Percentiles rank a stretch among this genome's conserved stretches.
These are phyloP conservation scores for Eupeodes latifasciatus DNA, from an alignment of 2,888 invertebrate species.

Conservation along the genomic window DNA sequence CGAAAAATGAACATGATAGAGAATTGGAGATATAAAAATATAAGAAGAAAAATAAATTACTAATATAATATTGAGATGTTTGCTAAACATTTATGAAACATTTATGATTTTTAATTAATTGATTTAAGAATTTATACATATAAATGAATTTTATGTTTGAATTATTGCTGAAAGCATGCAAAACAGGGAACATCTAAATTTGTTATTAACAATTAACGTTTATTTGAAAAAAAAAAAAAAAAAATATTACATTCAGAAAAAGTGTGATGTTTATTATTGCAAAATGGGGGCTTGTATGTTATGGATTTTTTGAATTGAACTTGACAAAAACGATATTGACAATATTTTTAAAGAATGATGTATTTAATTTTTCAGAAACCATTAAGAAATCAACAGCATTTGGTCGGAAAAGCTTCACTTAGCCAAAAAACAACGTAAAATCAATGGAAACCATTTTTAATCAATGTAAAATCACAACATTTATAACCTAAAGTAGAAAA, in stretches of 20 bases:
- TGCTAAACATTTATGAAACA: conserved; percentile 65
- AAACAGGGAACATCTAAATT: conserved; percentile 61
- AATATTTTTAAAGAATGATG: neutral
- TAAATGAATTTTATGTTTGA: conserved; percentile 40
- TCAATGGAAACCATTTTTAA: too few species aligned
- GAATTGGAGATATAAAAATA: conserved; percentile 55
- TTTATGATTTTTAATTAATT: conserved; percentile 1
- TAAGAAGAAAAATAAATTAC: conserved; percentile 12
- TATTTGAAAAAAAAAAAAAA: neutral
- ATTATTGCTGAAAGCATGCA: conserved; percentile 66
- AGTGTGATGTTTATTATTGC: conserved; percentile 22
- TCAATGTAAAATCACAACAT: too few species aligned
- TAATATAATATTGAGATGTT: conserved; percentile 20
- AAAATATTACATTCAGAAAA: conserved; percentile 59
- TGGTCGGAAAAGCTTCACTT: too few species aligned
- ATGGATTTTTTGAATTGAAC: neutral
- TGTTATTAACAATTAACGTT: conserved; percentile 57
- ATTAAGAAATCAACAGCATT: too few species aligned
- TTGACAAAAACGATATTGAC: neutral
- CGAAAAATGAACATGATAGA: conserved; percentile 66
- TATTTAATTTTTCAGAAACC: neutral
- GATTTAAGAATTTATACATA: conserved; percentile 1
- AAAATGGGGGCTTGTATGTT: conserved; percentile 32
- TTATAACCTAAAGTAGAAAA: too few species aligned
- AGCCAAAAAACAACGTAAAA: too few species aligned